These are phyloP conservation scores for Amitus sp. DNA, from an alignment of 2,888 invertebrate species.

Conservation along the genomic window DNA sequence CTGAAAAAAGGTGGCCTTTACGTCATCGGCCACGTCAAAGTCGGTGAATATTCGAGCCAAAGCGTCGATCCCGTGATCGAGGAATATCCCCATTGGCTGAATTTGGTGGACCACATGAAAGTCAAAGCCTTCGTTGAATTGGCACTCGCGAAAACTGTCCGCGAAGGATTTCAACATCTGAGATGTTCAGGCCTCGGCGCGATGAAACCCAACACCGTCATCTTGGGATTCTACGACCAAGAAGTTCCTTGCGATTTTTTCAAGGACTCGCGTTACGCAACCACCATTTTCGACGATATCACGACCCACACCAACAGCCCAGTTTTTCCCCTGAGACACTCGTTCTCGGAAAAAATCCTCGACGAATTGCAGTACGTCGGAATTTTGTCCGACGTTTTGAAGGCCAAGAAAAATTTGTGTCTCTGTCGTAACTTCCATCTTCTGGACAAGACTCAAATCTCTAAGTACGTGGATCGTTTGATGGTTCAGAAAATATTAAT, in stretches of 20 bases:
- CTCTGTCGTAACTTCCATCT: conserved; percentile 91
- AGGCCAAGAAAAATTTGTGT: conserved; percentile 94
- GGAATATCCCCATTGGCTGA: conserved; percentile 90
- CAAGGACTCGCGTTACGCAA: conserved; percentile 65
- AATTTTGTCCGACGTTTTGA: conserved; percentile 87
- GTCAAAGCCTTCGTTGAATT: conserved; percentile 97
- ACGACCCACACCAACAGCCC: conserved; percentile 60
- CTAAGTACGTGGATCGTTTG: conserved; percentile 74
- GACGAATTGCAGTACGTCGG: conserved; percentile 79
- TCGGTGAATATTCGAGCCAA: conserved; percentile 69
- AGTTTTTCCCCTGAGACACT: conserved; percentile 69
- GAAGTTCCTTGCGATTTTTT: conserved; percentile 82
- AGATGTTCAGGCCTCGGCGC: conserved; percentile 95
- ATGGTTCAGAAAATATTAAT: neutral
- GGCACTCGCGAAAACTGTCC: conserved; percentile 84
- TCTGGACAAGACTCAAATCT: conserved; percentile 81
- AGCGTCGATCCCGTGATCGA: conserved; percentile 77
- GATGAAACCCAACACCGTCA: conserved; percentile 98
- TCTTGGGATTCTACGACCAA: conserved; percentile 92
- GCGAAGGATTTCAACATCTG: conserved; percentile 92
- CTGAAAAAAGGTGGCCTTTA: conserved; percentile 94
- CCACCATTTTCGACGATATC: conserved; percentile 68
- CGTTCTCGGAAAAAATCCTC: conserved; percentile 65
- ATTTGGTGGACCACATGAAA: conserved; percentile 93
- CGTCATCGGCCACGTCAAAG: conserved; percentile 86